A percentile compares a stretch with the other conserved stretches of the same genome.
phyloP scores from a whole-genome alignment of 2,113 vertebrate genomes.

The Gallinago paraguaiae region DNA sequence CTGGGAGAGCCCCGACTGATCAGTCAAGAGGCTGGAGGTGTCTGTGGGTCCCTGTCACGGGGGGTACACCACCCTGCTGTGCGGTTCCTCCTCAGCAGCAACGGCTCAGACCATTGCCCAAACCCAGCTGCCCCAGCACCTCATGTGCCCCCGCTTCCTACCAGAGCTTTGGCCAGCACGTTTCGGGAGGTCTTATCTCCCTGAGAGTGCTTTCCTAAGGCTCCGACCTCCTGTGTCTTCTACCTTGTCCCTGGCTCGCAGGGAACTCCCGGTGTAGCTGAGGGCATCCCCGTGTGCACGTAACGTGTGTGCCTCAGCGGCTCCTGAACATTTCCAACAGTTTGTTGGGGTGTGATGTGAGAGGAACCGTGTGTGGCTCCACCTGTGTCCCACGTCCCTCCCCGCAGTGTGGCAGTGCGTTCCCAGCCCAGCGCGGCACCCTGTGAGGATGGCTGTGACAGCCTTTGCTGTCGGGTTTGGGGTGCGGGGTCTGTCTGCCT shows the following conservation, averaged over 20 bases:
- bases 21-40: not conserved
- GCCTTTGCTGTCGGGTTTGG: not conserved
- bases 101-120: not conserved
- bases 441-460: not conserved
- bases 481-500: not conserved
- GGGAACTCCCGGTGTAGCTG: not conserved
- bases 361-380: not conserved
- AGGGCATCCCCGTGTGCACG: not conserved
- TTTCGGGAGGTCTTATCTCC: not conserved
- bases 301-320: not conserved
- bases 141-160: not conserved
- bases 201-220: not conserved
- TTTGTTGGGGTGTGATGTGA: not conserved
- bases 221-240: not conserved
- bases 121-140: not conserved
- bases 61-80: not conserved
- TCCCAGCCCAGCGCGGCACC: not conserved
- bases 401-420: not conserved
- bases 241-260: not conserved
- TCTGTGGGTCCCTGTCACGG: not conserved
- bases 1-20: not conserved
- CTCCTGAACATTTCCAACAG: not conserved
- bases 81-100: not conserved
- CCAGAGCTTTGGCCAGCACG: not conserved
- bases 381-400: not conserved